Conservation (phyloP, 2,113 vertebrate genomes). For the Pedetes capensis region DNA sequence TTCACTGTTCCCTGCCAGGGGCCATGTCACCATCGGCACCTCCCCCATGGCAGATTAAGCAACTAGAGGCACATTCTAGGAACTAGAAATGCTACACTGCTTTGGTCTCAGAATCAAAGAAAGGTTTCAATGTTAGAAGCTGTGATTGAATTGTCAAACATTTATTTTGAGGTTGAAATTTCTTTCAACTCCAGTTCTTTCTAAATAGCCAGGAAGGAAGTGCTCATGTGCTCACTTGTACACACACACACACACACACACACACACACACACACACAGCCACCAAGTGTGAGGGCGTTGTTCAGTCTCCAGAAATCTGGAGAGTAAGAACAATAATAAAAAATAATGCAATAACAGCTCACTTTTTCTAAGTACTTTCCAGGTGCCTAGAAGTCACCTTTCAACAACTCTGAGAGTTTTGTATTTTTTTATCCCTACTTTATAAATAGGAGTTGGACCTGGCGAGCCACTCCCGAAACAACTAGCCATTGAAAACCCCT, state of each 20-base stretch:
- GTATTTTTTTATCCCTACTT: background rate
- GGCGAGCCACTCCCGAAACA: no score
- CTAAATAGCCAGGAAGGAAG: slow-evolving; percentile 32
- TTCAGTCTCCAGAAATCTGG: background rate
- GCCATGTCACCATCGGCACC: background rate
- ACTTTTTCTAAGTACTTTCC: background rate
- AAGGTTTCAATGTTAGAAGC: background rate
- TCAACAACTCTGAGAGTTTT: background rate
- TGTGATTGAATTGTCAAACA: background rate
- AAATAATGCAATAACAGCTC: background rate
- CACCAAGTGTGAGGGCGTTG: background rate
- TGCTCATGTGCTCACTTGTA: no score
- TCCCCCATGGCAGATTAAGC: background rate
- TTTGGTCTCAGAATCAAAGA: slow-evolving; percentile 43
- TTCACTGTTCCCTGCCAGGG: background rate
- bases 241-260: background rate
- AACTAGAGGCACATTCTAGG: background rate
- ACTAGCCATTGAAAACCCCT: no score
- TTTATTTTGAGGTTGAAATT: slow-evolving; percentile 46
- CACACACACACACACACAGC: background rate
- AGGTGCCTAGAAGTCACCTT: background rate
- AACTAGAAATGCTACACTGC: background rate
- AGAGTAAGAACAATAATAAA: background rate
- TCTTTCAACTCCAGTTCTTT: background rate
- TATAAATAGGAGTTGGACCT: no score